Percentiles rank a stretch among this genome's conserved stretches.
Evolutionary conservation across 2,888 invertebrate species (phyloP).

Genomic region (Ligdia adustata): DNA sequence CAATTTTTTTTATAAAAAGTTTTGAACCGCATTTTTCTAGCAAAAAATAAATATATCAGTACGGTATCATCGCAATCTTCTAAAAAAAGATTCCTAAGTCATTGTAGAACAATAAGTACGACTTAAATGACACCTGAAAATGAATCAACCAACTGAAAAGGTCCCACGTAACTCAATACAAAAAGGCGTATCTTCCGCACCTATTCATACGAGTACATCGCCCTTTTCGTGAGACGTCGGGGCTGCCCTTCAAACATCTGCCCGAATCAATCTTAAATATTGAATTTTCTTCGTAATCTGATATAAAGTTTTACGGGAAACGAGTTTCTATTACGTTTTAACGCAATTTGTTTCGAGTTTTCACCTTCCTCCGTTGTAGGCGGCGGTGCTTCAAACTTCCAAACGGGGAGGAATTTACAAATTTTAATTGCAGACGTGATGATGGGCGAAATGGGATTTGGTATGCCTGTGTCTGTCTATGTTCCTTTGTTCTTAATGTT

Average conservation of each 20-base stretch:
- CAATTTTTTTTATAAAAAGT: no score
- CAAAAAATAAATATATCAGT: no score
- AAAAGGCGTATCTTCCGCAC: conserved; percentile 2
- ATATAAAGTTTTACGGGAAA: conserved; percentile 80
- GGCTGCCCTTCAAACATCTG: conserved; percentile 72
- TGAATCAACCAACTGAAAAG: conserved; percentile 2
- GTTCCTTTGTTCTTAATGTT: conserved; percentile 18
- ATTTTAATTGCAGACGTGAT: conserved; percentile 68
- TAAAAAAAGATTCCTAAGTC: no score
- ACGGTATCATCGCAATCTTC: no score
- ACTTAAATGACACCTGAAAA: no score
- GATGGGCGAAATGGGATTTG: conserved; percentile 52
- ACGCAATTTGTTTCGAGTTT: conserved; percentile 81
- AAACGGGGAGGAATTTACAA: conserved; percentile 55
- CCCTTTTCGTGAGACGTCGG: conserved; percentile 55
- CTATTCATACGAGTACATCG: conserved; percentile 37
- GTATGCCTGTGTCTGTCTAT: conserved; percentile 31
- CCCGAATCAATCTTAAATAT: conserved; percentile 83
- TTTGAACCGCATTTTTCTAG: no score
- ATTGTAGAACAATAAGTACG: no score
- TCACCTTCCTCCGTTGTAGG: conserved; percentile 65
- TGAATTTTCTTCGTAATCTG: conserved; percentile 81
- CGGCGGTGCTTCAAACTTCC: conserved; percentile 62
- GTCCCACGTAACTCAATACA: conserved; percentile 7
- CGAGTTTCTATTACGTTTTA: conserved; percentile 82